Percentiles rank a stretch among this genome's conserved stretches.
Evolutionary conservation across 2,888 invertebrate genomes (phyloP).

Genomic region (Marronus borbonicus): DNA sequence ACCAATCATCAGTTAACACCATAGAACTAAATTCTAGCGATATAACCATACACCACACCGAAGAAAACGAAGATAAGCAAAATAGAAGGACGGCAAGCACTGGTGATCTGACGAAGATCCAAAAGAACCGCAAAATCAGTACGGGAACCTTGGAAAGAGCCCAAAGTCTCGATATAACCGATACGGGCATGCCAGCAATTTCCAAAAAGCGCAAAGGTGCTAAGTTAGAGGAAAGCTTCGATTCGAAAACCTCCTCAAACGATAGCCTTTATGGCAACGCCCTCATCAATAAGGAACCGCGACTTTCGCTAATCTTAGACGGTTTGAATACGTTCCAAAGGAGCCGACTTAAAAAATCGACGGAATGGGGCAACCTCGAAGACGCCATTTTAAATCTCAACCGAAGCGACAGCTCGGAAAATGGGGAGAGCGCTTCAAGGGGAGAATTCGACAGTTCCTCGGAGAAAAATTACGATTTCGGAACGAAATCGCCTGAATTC

Average conservation of each 20-base stretch:
- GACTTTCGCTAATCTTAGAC: slow-evolving; percentile 76
- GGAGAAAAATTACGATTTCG: slow-evolving; percentile 56
- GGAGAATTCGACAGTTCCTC: slow-evolving; percentile 54
- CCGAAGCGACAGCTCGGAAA: slow-evolving; percentile 61
- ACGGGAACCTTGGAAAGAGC: slow-evolving; percentile 81
- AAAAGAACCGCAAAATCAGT: slow-evolving; percentile 69
- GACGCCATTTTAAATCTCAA: slow-evolving; percentile 79
- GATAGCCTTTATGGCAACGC: slow-evolving; percentile 69
- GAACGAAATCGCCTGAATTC: slow-evolving; percentile 63
- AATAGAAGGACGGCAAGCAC: slow-evolving; percentile 84
- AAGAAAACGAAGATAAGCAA: slow-evolving; percentile 75
- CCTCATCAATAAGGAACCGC: slow-evolving; percentile 74
- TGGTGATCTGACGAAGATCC: slow-evolving; percentile 83
- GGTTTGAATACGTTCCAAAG: slow-evolving; percentile 80
- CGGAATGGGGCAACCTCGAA: slow-evolving; percentile 84
- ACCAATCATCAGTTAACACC: slow-evolving; percentile 73
- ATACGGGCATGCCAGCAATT: slow-evolving; percentile 66
- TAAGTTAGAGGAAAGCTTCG: slow-evolving; percentile 72
- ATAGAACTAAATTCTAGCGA: slow-evolving; percentile 84
- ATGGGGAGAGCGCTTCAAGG: slow-evolving; percentile 59
- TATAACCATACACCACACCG: slow-evolving; percentile 82
- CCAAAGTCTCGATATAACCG: slow-evolving; percentile 84
- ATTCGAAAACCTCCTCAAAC: slow-evolving; percentile 66
- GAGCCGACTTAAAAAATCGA: slow-evolving; percentile 81
- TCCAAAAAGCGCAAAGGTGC: slow-evolving; percentile 77